Percentiles rank a stretch among this genome's conserved stretches.
Conservation (phyloP, 35 echinoderm and acorn worm genomes). For the Anneissia japonica region DNA sequence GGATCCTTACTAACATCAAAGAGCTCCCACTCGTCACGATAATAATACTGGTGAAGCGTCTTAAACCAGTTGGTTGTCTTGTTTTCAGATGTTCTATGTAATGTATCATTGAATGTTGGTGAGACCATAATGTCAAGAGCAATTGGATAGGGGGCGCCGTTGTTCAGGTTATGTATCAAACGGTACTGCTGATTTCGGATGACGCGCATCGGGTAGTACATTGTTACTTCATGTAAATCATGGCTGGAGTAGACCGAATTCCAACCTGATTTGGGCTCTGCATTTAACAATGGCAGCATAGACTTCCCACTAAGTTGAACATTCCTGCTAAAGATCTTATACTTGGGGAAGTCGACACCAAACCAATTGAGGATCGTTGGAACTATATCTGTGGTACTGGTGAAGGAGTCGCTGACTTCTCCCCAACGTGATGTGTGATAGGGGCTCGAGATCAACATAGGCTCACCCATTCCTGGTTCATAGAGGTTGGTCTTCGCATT, state of each 20-base stretch:
- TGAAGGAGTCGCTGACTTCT: constrained; percentile 70
- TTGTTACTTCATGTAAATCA: constrained; percentile 74
- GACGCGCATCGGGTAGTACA: constrained; percentile 86
- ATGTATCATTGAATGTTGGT: constrained; percentile 58
- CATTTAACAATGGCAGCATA: constrained; percentile 24
- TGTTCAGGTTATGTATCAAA: constrained; percentile 81
- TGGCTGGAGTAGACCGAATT: constrained; percentile 56
- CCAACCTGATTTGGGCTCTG: not conserved
- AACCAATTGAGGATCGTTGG: constrained; percentile 96
- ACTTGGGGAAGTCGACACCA: constrained; percentile 40
- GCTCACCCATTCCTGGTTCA: constrained; percentile 97
- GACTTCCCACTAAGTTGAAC: constrained; percentile 69
- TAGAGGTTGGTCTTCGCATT: constrained; percentile 97
- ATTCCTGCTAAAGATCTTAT: constrained; percentile 19
- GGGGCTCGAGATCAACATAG: constrained; percentile 79
- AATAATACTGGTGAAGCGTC: constrained; percentile 82
- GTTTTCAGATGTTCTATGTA: constrained; percentile 51
- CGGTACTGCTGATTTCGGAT: constrained; percentile 52
- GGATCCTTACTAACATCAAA: constrained; percentile 61
- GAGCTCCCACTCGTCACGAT: constrained; percentile 74
- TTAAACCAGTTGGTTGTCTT: constrained; percentile 76
- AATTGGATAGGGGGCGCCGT: constrained; percentile 57
- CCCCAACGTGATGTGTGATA: constrained; percentile 61
- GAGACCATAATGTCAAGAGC: constrained; percentile 67
- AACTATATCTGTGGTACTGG: constrained; percentile 78